Percentiles rank a stretch among this genome's conserved stretches.
Conservation (phyloP, 2,113 vertebrate species). For the Spermophilus dauricus region DNA sequence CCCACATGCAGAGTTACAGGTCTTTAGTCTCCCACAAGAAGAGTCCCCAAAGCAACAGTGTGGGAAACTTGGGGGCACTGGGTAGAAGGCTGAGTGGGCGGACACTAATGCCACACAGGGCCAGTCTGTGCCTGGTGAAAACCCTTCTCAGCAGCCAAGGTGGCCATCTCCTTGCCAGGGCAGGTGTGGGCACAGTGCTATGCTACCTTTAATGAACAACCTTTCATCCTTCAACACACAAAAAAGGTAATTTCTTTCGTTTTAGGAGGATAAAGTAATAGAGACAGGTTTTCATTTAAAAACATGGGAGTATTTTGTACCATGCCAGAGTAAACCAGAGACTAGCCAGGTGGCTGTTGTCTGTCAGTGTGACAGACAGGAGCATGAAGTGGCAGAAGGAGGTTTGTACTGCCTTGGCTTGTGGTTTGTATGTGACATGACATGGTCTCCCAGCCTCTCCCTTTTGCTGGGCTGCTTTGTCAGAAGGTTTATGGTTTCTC, state of each 20-base stretch:
- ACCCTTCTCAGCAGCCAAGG: neutral
- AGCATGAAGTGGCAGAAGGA: no score
- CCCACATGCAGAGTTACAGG: neutral
- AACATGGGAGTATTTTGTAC: neutral
- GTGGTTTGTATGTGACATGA: neutral
- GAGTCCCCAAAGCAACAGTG: neutral
- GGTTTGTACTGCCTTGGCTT: no score
- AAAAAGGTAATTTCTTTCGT: neutral
- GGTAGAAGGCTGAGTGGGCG: neutral
- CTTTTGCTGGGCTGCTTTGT: neutral
- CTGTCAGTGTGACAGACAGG: rapidly evolving
- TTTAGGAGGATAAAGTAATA: neutral
- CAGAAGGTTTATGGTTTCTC: neutral
- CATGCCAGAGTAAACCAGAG: neutral
- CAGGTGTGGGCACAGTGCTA: rapidly evolving
- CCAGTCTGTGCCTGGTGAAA: neutral
- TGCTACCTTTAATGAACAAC: neutral
- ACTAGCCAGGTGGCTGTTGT: neutral
- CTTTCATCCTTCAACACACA: neutral
- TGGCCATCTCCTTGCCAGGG: neutral
- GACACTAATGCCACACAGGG: neutral
- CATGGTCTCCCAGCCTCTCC: neutral
- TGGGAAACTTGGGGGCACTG: neutral
- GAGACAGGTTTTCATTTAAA: neutral
- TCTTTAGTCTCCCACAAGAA: neutral